Conservation (phyloP, 1,140 invertebrate genomes). For the Lasaia peninsularis region DNA sequence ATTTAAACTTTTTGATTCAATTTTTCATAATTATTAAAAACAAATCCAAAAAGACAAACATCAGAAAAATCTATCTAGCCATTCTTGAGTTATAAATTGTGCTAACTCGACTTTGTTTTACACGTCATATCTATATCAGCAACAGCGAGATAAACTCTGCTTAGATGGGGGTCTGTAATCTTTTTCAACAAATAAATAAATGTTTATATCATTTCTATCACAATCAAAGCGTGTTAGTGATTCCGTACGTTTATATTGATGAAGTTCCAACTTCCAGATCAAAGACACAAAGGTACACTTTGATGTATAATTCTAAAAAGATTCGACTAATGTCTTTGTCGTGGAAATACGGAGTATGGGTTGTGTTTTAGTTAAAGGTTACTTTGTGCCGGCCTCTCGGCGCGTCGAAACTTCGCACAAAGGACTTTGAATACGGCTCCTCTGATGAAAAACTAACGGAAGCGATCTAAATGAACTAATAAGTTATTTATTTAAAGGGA, state of each 20-base stretch:
- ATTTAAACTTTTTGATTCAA: too few species aligned
- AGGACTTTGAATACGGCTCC: slow-evolving; percentile 30
- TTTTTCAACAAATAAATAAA: background rate
- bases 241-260: slow-evolving; percentile 48
- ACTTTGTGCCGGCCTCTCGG: slow-evolving; percentile 45
- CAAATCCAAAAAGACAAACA: too few species aligned
- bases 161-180: too few species aligned
- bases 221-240: too few species aligned
- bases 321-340: slow-evolving; percentile 60
- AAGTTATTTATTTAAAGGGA: slow-evolving; percentile 7
- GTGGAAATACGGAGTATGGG: slow-evolving; percentile 46
- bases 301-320: slow-evolving; percentile 68
- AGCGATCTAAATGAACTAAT: slow-evolving; percentile 31
- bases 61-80: too few species aligned
- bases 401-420: slow-evolving; percentile 43
- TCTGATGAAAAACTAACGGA: slow-evolving; percentile 49
- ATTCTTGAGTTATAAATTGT: too few species aligned
- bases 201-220: background rate
- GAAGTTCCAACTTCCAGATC: slow-evolving; percentile 53
- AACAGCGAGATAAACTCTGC: too few species aligned
- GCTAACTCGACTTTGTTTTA: too few species aligned
- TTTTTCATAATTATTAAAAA: too few species aligned
- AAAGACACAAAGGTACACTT: slow-evolving; percentile 55
- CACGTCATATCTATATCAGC: too few species aligned
- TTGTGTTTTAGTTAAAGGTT: slow-evolving; percentile 41